phyloP scores from a whole-genome alignment of 2,888 invertebrate genomes.

The Hoplodrina ambigua region DNA sequence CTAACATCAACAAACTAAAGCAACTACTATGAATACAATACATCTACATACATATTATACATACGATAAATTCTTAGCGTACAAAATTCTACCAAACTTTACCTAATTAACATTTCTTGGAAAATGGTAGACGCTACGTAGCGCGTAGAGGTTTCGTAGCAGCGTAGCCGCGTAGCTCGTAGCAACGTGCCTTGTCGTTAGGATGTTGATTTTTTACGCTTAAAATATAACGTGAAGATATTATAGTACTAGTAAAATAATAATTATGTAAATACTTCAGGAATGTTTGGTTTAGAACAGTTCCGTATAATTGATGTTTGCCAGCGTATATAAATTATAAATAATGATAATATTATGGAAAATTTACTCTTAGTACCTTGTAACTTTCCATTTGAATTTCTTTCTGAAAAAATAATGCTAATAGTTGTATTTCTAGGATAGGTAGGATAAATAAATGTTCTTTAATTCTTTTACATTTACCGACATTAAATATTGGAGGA shows the following conservation, averaged over 20 bases:
- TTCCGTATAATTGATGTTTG: slow-evolving; percentile 15
- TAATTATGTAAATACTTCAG: slow-evolving; percentile 1
- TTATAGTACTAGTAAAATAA: slow-evolving; percentile 14
- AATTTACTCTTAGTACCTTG: background rate
- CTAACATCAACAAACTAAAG: slow-evolving; percentile 34
- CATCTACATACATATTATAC: background rate
- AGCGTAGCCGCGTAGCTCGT: slow-evolving; percentile 33
- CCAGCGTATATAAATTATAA: background rate
- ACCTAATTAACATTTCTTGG: slow-evolving; percentile 56
- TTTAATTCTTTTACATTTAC: too few relatives aligned
- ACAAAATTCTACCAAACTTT: slow-evolving; percentile 53
- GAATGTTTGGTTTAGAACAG: slow-evolving; percentile 21
- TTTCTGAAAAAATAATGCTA: too few relatives aligned
- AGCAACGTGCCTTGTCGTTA: slow-evolving; percentile 31
- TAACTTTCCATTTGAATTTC: too few relatives aligned
- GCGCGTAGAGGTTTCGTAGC: slow-evolving; percentile 36
- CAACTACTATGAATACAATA: slow-evolving; percentile 35
- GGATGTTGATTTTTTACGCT: slow-evolving; percentile 41
- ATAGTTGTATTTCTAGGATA: too few relatives aligned
- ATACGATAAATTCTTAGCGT: slow-evolving; percentile 35
- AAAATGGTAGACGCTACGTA: slow-evolving; percentile 48
- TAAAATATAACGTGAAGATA: slow-evolving; percentile 25
- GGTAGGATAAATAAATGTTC: too few relatives aligned
- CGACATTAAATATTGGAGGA: too few relatives aligned
- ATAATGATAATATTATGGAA: background rate